Evolutionary conservation across 2,797 vertebrate genomes (phyloP), one percentile per base, ranked within the genome.

Genomic region (Moxostoma hubbsi): DNA sequence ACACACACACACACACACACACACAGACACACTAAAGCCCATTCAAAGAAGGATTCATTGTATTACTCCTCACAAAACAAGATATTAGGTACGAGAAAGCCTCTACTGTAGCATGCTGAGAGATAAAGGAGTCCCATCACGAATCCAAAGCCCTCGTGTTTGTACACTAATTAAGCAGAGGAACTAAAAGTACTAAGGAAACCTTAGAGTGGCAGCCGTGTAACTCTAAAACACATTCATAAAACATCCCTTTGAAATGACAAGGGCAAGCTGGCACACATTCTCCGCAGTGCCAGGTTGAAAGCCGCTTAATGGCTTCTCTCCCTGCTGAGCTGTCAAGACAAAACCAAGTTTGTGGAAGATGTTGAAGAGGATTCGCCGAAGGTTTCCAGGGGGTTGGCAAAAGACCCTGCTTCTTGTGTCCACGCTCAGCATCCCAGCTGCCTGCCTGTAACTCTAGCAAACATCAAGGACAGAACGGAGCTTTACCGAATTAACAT

Each of bases 361-460:
- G 66, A 78, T 0, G 16, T 15, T 43, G 49, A 68, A 79, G 70
- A 59, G 63, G 73, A 81, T 64, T 57, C 12, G 45, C 11, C 47
- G 57, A 47, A 75, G 68, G 72, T 84, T 74, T 78, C 53, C 18
- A 84, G 45, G 73, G 71, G 77, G 43, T 54, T 76, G 69, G 79
- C 70, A 59, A 61, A 51, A 64, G 54, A 74, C 46, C 18, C 65
- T 24, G n/a, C 81, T 75, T 73, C 49, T 51, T 13, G 64, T 58
- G 73, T 77, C 71, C 82, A 79, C 67, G 57, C 9, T 63, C 47
- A 4, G n/a, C n/a, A 10, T 68, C 79, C 94, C 96, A 97, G 97
- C 97, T 97, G 97, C 94, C 87, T 85, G 87, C 87, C 87, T 92
- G 97, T 97, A 98, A 99, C 94, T 93, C 92, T 96, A 98, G 94